Evolutionary conservation across 2,797 vertebrate genomes (phyloP).

Genomic region (Oreochromis grahami): DNA sequence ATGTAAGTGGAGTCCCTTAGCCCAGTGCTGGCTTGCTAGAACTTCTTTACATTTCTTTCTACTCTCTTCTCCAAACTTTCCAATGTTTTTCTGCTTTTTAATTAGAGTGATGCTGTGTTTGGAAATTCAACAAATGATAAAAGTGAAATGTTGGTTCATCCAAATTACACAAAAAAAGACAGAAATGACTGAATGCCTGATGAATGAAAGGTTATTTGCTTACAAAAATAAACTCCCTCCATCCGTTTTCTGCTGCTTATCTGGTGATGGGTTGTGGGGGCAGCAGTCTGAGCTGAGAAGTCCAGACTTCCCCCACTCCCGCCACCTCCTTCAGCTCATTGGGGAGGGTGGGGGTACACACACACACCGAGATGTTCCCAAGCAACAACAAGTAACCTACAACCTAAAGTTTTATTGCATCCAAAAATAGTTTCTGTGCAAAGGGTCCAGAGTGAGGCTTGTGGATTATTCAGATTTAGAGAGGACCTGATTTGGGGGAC

Average conservation of each 20-base stretch:
- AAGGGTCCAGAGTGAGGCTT: not conserved
- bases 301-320: not conserved
- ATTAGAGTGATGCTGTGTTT: constrained; percentile 4
- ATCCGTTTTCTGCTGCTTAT: not conserved
- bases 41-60: constrained; percentile 21
- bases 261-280: not conserved
- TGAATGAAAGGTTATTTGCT: not conserved
- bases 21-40: constrained; percentile 5
- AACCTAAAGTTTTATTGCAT: not conserved
- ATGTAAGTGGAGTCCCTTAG: constrained; percentile 54
- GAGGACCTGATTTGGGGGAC: not conserved
- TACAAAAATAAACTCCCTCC: not conserved
- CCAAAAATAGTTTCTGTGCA: not conserved
- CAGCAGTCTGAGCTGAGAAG: not conserved
- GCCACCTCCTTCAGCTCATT: not conserved
- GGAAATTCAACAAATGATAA: not conserved
- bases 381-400: not conserved
- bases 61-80: constrained; percentile 5
- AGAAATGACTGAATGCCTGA: not conserved
- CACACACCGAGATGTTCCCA: not conserved
- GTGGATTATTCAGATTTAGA: not conserved
- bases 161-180: not conserved
- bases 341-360: not conserved
- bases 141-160: not conserved
- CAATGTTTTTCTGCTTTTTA: not conserved